Evolutionary conservation across 2,888 invertebrate genomes (phyloP), one percentile per base, ranked within the genome.

Genomic region (Drosophila nigricruria): DNA sequence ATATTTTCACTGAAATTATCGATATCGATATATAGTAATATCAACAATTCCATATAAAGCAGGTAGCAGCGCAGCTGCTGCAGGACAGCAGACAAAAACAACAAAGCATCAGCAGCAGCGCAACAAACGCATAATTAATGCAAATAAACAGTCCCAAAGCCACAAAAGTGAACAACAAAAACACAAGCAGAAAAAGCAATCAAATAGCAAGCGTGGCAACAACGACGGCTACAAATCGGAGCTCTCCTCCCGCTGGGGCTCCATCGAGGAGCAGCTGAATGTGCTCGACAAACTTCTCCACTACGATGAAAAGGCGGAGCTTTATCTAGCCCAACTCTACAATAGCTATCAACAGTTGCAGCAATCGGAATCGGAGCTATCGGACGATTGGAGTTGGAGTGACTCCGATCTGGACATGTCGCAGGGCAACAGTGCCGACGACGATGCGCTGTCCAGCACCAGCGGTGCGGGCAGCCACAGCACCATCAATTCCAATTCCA

Each of bases 161-260:
- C 50, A 43, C 23, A 81, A 79, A 72, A 80, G 88, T 82, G 82
- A 85, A 71, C 80, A 77, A 47, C 67, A 56, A 49, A 84, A 75
- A 42, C 67, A 72, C 12, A 82, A 68, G 40, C 66, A 65, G 25
- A 71, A 77, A 53, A 68, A 78, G 67, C 67, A 77, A 54, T 70
- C 45, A 14, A 12, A 72, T 45, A 49, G 49, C 42, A 75, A 83
- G 59, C 84, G 70, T 63, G 70, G 53, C 67, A 34, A 32, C 40
- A n/a, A 23, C 53, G 53, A 45, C 61, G 70, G 38, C 47, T 57
- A 45, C 66, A 83, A 83, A 65, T 92, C 92, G 38, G 88, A 87
- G 69, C 81, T 91, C 62, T 92, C 92, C 30, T 92, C 92, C 56
- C 89, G 91, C 77, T 92, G 92, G 92, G 80, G 91, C 74, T 92